Base-by-base conservation (phyloP, 2,113 vertebrate genomes). In the Sterrhoptilus dennistouni region DNA sequence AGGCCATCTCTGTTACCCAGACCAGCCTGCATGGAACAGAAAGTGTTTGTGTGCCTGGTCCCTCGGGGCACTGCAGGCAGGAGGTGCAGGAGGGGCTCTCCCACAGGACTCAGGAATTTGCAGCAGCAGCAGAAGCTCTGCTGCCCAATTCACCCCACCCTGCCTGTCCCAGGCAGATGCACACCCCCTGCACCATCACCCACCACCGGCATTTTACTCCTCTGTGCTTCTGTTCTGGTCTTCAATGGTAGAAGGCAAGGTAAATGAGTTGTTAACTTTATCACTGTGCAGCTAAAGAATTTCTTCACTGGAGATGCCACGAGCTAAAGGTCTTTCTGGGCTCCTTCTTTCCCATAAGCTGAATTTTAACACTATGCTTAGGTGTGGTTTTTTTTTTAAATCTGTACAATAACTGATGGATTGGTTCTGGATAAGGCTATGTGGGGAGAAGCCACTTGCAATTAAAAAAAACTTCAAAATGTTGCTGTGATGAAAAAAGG, bases 71-170 rank as follows among this genome's bases (percentile, higher is more conserved):
- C 15, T 33, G 79, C 70, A 50, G 92, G 23, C 38, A 64, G 57
- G 49, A 68, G 71, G 7, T 7, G 33, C 8, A 0, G 9, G 16
- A 13, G 53, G 50, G 53, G 38, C 5, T 80, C 4, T 72, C 17
- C 17, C 4, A 2, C 27, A 35, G 63, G 9, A 1, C 6, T 3
- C 0, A 0, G n/a, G 33, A 36, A 15, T 61, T n/a, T 4, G 6
- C 1, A 40, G 66, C 25, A 40, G 66, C 25, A 47, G 28, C 35
- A 40, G 50, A 0, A 19, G 14, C 24, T 16, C 40, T 4, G 4
- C 59, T 60, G 5, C 59, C 35, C 7, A 0, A 1, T 7, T 76
- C 24, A 12, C 24, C 36, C 54, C 1, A 0, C 22, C 36, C 50
- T 40, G 36, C 28, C 53, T 42, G 44, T 28, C 22, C 35, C 38